Conservation (phyloP, 1,140 invertebrate genomes). For the Plodia interpunctella region DNA sequence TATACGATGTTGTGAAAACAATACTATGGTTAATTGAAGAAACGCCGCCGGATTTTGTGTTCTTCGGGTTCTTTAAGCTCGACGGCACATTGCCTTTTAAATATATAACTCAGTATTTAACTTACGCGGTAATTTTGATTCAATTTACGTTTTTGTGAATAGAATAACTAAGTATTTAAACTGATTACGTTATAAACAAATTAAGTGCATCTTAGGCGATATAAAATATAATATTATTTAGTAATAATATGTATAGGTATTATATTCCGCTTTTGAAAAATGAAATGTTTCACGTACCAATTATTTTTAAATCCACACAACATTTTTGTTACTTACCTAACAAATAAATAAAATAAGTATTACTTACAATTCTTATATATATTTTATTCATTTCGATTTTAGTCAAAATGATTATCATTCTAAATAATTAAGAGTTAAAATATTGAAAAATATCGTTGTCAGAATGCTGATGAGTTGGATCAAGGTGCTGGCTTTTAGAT, state of each 20-base stretch:
- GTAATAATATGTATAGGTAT: too few relatives aligned
- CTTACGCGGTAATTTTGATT: conserved; percentile 6
- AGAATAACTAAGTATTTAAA: not conserved
- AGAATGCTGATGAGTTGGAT: conserved; percentile 22
- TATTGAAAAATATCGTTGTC: conserved; percentile 18
- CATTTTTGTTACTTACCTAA: too few relatives aligned
- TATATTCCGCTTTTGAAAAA: too few relatives aligned
- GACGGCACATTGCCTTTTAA: conserved; percentile 1
- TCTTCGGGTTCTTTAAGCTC: conserved; percentile 1
- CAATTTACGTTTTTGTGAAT: conserved; percentile 10
- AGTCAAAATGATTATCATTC: too few relatives aligned
- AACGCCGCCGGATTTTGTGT: conserved; percentile 1
- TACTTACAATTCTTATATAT: too few relatives aligned
- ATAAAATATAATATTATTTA: too few relatives aligned
- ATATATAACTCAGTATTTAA: not conserved
- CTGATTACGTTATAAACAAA: too few relatives aligned
- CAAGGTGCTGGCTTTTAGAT: conserved; percentile 17
- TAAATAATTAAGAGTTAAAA: not conserved
- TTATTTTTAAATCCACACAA: too few relatives aligned
- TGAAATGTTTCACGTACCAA: too few relatives aligned
- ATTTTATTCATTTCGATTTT: too few relatives aligned
- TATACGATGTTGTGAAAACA: not conserved
- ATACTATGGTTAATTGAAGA: conserved; percentile 8
- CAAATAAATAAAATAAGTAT: too few relatives aligned
- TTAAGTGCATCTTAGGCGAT: too few relatives aligned